A percentile compares a stretch with the other conserved stretches of the same genome.
Conservation (phyloP, 2,888 invertebrate genomes). For the Apotomis betuletana region DNA sequence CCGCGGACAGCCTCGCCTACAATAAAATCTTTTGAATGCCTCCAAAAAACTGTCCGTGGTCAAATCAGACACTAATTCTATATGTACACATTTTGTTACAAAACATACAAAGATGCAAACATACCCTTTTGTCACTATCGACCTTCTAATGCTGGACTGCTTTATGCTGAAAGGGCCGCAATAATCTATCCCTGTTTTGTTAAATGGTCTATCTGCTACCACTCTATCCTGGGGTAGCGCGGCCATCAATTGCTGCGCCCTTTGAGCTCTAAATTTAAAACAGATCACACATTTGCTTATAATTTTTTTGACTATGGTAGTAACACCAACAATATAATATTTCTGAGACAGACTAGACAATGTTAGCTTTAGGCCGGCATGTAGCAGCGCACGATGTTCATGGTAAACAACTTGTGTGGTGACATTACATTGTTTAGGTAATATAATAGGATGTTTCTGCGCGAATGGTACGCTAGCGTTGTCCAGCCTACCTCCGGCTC, state of each 20-base stretch:
- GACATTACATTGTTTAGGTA: conserved; percentile 7
- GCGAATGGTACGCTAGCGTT: conserved; percentile 19
- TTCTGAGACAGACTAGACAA: conserved; percentile 1
- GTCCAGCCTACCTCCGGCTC: conserved; percentile 23
- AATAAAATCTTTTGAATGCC: not conserved
- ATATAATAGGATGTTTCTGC: conserved; percentile 25
- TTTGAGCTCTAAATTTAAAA: conserved; percentile 1
- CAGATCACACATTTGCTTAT: conserved; percentile 21
- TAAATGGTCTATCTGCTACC: conserved; percentile 11
- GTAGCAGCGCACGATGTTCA: conserved; percentile 8
- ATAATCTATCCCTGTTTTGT: conserved; percentile 31
- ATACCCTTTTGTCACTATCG: conserved; percentile 29
- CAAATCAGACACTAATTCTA: conserved; percentile 1
- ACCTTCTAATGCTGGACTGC: conserved; percentile 16
- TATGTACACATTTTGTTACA: not conserved
- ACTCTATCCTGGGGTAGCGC: conserved; percentile 23
- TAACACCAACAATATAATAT: conserved; percentile 16
- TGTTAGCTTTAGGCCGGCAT: conserved; percentile 19
- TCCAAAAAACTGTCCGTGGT: not conserved
- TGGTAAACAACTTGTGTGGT: not conserved
- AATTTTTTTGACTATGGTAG: too few relatives aligned
- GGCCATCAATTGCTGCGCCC: conserved; percentile 31
- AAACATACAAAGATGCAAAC: conserved; percentile 15
- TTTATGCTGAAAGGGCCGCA: conserved; percentile 34
- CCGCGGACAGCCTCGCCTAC: too few relatives aligned